Percentiles rank a stretch among this genome's conserved stretches.
These are phyloP conservation scores for Melopsittacus undulatus DNA, from an alignment of 2,797 vertebrate genomes.

Conservation along the genomic window DNA sequence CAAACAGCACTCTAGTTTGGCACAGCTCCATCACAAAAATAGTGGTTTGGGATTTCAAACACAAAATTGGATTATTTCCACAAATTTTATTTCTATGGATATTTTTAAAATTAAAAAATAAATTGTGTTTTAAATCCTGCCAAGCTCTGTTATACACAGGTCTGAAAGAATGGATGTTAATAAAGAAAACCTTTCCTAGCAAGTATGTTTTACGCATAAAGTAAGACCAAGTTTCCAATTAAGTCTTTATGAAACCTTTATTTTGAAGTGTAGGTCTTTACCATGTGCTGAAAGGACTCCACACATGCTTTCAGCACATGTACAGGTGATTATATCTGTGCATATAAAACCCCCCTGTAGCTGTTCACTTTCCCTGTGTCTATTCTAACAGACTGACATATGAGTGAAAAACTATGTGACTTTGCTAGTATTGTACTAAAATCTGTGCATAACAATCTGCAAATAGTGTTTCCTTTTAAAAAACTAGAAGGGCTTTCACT, in stretches of 20 bases:
- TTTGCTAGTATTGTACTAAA: not conserved
- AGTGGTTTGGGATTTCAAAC: not conserved
- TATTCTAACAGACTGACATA: not conserved
- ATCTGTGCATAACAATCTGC: not conserved
- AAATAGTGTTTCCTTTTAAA: not conserved
- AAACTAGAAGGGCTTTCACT: not conserved
- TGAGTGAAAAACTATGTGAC: not conserved
- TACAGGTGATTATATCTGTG: not conserved
- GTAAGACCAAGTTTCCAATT: not conserved
- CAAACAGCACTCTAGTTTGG: not conserved
- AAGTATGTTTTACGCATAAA: not conserved
- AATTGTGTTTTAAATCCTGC: not conserved
- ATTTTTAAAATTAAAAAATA: not conserved
- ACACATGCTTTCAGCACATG: not conserved
- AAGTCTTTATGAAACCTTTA: not conserved
- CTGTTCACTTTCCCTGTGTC: not conserved
- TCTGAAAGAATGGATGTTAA: not conserved
- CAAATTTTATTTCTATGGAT: not conserved
- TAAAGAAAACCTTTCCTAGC: not conserved
- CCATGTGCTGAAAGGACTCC: not conserved
- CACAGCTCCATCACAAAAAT: not conserved
- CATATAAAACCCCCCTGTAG: not conserved
- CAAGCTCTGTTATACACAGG: not conserved
- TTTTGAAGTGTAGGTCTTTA: not conserved
- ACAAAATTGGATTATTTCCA: not conserved